Base-by-base conservation (phyloP, 2,113 vertebrate species). In the Castor canadensis region DNA sequence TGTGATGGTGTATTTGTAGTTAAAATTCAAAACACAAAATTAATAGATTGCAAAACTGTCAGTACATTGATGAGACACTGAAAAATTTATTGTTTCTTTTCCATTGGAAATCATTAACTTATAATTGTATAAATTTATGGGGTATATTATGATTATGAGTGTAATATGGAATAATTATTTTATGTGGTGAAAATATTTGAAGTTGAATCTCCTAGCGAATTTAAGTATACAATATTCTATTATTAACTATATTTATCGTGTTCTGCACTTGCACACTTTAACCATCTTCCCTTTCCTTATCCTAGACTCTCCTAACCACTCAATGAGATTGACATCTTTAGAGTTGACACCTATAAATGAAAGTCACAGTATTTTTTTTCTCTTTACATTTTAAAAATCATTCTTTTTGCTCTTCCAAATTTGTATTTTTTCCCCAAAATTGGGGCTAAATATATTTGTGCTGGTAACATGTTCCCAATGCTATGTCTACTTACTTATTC, bases 1-100 rank as follows among this genome's bases (percentile, higher is more conserved):
- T 20, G 62, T 40, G 40, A 75, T 28, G 22, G 13, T 0, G 38
- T 6, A 94, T 24, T 76, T 88, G 38, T 6, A 26, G 5, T 22
- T 88, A 93, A 47, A 81, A 56, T 85, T 86, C 8, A 69, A 93
- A 60, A 40, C 4, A 49, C 38, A 54, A 81, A 81, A 79, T 26
- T n/a, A 28, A 38, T 52, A 8, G 38, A 49, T 8, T 49, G 40
- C 2, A 35, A 87, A 32, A 90, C 3, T 16, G 6, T 58, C 3
- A 35, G 9, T 87, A 64, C 17, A 56, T 77, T 9, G 52, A 56
- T 24, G 6, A 76, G 52, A 75, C 38, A 40, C 76, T 73, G 22
- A 90, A 17, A 43, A 16, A 73, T 6, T 22, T 40, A n/a, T 4
- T 24, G 28, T 62, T 52, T 72, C 20, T 71, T 43, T 72, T 92